phyloP scores from a whole-genome alignment of 2,797 vertebrate genomes.

The Danio choprae region DNA sequence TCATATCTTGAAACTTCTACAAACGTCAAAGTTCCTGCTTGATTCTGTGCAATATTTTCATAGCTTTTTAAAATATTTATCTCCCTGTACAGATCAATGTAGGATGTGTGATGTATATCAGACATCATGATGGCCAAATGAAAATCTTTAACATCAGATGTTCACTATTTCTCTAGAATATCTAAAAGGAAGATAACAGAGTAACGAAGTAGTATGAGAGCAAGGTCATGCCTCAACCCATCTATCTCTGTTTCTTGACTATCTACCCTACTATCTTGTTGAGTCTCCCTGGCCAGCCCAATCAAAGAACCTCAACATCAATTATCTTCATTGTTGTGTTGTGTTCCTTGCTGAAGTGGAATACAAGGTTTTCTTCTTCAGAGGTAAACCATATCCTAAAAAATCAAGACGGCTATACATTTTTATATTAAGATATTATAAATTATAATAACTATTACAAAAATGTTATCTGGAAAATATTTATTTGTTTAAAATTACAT shows the following conservation, averaged over 20 bases:
- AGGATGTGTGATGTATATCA: not conserved
- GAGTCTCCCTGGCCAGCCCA: no score
- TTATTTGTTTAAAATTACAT: no score
- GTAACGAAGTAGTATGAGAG: no score
- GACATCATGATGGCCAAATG: not conserved
- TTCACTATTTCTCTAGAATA: not conserved
- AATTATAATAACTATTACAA: not conserved
- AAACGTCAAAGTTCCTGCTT: conserved; percentile 11
- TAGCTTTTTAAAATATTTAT: conserved; percentile 1
- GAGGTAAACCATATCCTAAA: not conserved
- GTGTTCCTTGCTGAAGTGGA: no score
- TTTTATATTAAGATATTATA: not conserved
- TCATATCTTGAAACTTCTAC: conserved; percentile 24
- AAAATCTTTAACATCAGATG: conserved; percentile 9
- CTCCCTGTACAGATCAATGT: conserved; percentile 11
- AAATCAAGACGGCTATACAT: not conserved
- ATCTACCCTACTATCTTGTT: no score
- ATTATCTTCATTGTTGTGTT: no score
- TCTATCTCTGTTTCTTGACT: no score
- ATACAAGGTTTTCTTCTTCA: not conserved
- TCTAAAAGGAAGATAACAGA: not conserved
- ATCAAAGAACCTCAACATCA: no score
- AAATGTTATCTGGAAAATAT: no score
- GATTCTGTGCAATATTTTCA: conserved; percentile 7
- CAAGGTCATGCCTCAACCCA: no score